Evolutionary conservation across 2,113 vertebrate species (phyloP), one percentile per base, ranked within the genome.

Genomic region (Actenoides lindsayi): DNA sequence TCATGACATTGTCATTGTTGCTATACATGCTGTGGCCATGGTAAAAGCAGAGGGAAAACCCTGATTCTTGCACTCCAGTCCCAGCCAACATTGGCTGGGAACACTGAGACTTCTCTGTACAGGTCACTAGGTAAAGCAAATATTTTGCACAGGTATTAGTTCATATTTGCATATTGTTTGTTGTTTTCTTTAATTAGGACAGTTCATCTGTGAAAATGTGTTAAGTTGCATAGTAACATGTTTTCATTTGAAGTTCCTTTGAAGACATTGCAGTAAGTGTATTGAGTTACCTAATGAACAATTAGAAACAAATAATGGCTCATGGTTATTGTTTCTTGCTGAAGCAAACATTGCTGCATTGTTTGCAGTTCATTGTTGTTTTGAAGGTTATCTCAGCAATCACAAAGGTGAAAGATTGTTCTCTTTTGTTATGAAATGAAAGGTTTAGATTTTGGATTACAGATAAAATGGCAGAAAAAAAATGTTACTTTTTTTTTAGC

Each of bases 391-490:
- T 89, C 68, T 53, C 31, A 6, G 39, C 2, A 9, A 44, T 68
- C 39, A 84, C 60, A 83, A 71, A 79, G 35, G 42, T 23, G 51
- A 76, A 84, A 90, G 33, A 77, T 11, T 85, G 35, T 31, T 87
- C 83, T 44, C 54, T 57, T 88, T 87, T 78, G 16, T 71, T 76
- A 63, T 33, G 57, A 84, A 93, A 87, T 68, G 11, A 83, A 93
- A 77, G 44, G 30, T 64, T 79, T 79, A 54, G 62, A 79, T 85
- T 86, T 92, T 76, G n/a, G 35, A 65, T 84, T 68, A 73, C 28
- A 62, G 83, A 80, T 39, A 81, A 59, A 56, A 37, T 20, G 27
- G 48, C 62, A 89, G 35, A 42, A 9, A 24, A 93, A 87, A 75
- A 71, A 42, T 5, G 3, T 12, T 59, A 14, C 13, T 51, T 51